Conservation (phyloP, 2,888 invertebrate genomes). For the Drosophila nigricruria region DNA sequence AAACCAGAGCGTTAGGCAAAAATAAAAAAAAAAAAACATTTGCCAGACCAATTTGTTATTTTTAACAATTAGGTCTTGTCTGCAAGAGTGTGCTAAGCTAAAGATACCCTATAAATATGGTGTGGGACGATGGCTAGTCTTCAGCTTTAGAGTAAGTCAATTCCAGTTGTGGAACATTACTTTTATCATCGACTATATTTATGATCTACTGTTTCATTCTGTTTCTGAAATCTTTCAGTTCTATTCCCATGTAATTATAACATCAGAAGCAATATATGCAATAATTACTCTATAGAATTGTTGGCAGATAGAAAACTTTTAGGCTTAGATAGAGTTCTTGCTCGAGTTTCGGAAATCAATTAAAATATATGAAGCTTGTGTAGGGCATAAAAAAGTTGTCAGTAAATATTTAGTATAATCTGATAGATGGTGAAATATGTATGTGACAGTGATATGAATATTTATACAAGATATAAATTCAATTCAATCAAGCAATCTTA, state of each 20-base stretch:
- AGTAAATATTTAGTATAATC: neutral
- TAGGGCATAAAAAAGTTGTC: neutral
- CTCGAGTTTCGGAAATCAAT: neutral
- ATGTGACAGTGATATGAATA: neutral
- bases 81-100: neutral
- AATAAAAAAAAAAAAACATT: slow-evolving; percentile 27
- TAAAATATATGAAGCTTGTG: neutral
- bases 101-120: slow-evolving; percentile 23
- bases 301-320: neutral
- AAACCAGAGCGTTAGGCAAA: slow-evolving; percentile 43
- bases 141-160: neutral
- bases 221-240: too few relatives aligned
- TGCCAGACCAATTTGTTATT: slow-evolving; percentile 61
- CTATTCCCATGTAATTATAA: too few relatives aligned
- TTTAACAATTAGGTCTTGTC: slow-evolving; percentile 17
- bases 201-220: too few relatives aligned
- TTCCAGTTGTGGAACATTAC: neutral
- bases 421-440: neutral
- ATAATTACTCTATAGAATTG: too few relatives aligned
- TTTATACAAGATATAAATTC: neutral
- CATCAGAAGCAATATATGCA: too few relatives aligned
- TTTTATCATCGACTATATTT: too few relatives aligned
- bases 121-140: neutral
- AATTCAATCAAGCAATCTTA: neutral
- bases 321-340: neutral